Percentiles rank a stretch among this genome's conserved stretches.
Conservation (phyloP, 2,888 invertebrate species). For the Platycheirus albimanus region DNA sequence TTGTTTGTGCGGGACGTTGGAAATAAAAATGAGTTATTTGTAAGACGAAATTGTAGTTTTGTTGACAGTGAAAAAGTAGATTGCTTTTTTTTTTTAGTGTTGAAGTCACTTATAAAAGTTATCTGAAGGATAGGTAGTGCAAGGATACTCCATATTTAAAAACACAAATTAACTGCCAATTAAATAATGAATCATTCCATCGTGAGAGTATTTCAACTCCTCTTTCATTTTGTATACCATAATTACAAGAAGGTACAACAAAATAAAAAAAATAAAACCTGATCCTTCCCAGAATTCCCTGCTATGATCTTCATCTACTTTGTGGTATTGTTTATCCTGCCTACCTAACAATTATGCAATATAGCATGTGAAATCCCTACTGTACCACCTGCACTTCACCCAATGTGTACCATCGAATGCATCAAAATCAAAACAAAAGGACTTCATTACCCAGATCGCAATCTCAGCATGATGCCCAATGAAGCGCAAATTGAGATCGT, state of each 20-base stretch:
- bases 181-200: conserved; percentile 48
- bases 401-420: background rate
- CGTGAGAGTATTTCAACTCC: conserved; percentile 33
- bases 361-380: conserved; percentile 13
- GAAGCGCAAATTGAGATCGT: conserved; percentile 60
- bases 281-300: conserved; percentile 40
- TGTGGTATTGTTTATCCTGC: conserved; percentile 46
- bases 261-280: background rate
- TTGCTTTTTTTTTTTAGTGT: no score
- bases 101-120: background rate
- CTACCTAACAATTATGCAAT: conserved; percentile 63
- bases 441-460: conserved; percentile 53
- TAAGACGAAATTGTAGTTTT: conserved; percentile 4
- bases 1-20: background rate
- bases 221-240: background rate
- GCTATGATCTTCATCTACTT: background rate
- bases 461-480: conserved; percentile 47
- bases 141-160: background rate
- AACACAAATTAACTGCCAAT: conserved; percentile 43
- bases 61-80: background rate
- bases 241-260: no score
- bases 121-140: no score
- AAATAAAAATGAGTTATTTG: conserved; percentile 37
- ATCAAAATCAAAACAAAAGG: conserved; percentile 64
- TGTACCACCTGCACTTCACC: conserved; percentile 63